A percentile compares a stretch with the other conserved stretches of the same genome.
Conservation (phyloP, 2,888 invertebrate species). For the Cosmia trapezina region DNA sequence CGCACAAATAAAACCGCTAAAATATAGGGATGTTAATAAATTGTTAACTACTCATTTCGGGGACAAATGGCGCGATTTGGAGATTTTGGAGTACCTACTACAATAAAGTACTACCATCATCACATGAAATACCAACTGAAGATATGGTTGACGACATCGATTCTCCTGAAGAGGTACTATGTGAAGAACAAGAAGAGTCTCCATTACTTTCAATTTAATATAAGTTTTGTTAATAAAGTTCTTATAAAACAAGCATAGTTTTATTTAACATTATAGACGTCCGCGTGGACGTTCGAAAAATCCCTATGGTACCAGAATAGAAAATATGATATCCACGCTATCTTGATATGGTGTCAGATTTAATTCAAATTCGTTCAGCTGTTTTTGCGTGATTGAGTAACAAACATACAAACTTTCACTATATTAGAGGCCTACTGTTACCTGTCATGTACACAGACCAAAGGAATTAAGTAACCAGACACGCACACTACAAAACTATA, state of each 20-base stretch:
- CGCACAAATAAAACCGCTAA: constrained; percentile 14
- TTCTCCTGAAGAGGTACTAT: constrained; percentile 39
- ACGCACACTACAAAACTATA: too few species aligned
- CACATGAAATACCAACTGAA: constrained; percentile 34
- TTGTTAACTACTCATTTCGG: constrained; percentile 39
- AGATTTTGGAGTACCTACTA: constrained; percentile 24
- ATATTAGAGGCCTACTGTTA: too few species aligned
- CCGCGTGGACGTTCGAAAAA: too few species aligned
- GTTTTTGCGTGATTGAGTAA: too few species aligned
- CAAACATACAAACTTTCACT: too few species aligned
- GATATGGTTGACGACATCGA: constrained; percentile 28
- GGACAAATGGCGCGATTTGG: constrained; percentile 38
- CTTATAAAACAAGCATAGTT: constrained; percentile 25
- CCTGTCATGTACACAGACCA: too few species aligned
- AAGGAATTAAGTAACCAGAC: too few species aligned
- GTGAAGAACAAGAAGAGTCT: constrained; percentile 47
- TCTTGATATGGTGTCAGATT: too few species aligned
- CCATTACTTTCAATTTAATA: constrained; percentile 30
- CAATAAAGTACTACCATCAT: constrained; percentile 28
- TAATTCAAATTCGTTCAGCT: too few species aligned
- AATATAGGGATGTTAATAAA: constrained; percentile 41
- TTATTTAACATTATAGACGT: not conserved
- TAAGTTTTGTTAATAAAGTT: constrained; percentile 12
- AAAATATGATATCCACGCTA: too few species aligned
- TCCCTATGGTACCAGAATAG: too few species aligned